Base-by-base conservation (phyloP, 2,888 invertebrate species). In the Eupithecia tripunctaria region DNA sequence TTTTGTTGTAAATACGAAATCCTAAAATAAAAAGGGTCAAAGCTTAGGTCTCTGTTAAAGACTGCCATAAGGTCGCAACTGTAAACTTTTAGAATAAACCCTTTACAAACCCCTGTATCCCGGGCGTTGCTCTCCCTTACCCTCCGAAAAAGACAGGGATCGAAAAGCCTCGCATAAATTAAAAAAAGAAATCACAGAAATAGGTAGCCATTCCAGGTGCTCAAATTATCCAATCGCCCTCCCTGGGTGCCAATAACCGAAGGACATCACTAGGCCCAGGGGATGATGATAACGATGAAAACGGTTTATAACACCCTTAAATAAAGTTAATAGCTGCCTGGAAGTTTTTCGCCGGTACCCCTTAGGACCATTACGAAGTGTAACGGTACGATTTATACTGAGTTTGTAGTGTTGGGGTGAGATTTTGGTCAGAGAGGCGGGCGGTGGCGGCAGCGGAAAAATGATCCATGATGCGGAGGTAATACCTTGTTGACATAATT, bases 231-330 rank as follows among this genome's bases (percentile, higher is more conserved):
- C 72, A 75, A 78, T 77, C 73, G 73, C 73, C 67, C 72, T 78
- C 78, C 78, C 80, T 70, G 74, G 85, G 82, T 88, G 86, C 88
- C 89, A 87, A 89, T 90, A 90, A 88, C 88, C 86, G 86, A 83
- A 85, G 86, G 88, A 84, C 86, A 86, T 82, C 85, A 90, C 90
- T 88, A 88, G 86, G 84, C 89, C 87, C 87, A 80, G 76, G 90
- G 90, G 90, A 89, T 86, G 83, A 88, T 89, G 92, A 93, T 93
- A 93, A 90, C 91, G 90, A 88, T 89, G 88, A 89, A 91, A 93
- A 89, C 91, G 90, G 85, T 93, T 93, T 93, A 92, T 92, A 92
- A 91, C 92, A 88, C 88, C 87, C 92, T 93, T 93, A 93, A 93
- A 93, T 92, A 93, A 93, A 91, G 88, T 93, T 93, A 92, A 93